These are phyloP conservation scores for Pardalotus punctatus DNA, from an alignment of 2,113 vertebrate species.

Conservation along the genomic window DNA sequence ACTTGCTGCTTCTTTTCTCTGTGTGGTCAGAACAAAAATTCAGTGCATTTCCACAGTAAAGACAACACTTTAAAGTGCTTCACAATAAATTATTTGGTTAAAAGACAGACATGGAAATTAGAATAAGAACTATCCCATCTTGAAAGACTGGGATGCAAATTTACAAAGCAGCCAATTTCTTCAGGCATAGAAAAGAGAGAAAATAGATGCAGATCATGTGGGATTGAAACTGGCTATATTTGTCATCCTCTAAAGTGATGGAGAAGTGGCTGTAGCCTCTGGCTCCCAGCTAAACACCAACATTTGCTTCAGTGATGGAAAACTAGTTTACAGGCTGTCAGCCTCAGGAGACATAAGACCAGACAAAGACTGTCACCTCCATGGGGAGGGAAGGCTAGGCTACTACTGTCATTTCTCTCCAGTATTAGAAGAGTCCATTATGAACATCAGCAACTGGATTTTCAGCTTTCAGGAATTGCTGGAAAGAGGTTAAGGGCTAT, in stretches of 20 bases:
- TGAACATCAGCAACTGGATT: background rate
- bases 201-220: background rate
- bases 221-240: background rate
- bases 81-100: background rate
- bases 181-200: background rate
- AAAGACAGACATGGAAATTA: background rate
- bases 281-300: background rate
- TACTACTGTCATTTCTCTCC: constrained; percentile 24
- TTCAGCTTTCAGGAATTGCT: background rate
- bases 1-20: background rate
- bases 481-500: background rate
- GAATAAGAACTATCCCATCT: background rate
- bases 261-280: background rate
- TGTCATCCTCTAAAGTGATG: background rate
- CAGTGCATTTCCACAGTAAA: background rate
- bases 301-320: background rate
- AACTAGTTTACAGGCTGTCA: background rate
- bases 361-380: background rate
- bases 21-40: background rate
- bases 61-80: background rate
- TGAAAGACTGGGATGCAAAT: background rate
- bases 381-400: background rate
- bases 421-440: background rate
- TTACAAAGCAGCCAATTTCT: background rate
- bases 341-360: background rate